Base-by-base conservation (phyloP, 2,797 vertebrate species). In the Antennarius maculatus region DNA sequence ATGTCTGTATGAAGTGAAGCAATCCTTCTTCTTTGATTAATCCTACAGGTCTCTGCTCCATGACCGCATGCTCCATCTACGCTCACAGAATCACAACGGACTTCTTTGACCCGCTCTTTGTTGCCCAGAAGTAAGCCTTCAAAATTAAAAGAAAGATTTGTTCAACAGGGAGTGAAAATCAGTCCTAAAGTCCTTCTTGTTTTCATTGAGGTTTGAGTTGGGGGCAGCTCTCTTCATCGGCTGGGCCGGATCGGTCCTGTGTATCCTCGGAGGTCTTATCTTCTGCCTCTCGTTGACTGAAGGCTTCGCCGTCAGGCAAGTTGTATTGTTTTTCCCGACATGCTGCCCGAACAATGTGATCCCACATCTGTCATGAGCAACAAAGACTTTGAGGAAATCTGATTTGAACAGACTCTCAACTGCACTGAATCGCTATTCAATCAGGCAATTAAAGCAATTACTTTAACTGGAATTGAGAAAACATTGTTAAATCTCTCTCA, bases 51-150 rank as follows among this genome's bases (percentile, higher is more conserved):
- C 76, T 98, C 23, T 96, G 94, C 82, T 95, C 95, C 68, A 88
- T 99, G 94, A 95, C 94, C 2, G 95, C 96, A 39, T 99, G 95
- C 85, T 99, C 97, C 54, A 92, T 98, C 69, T 99, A 98, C 43
- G 97, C 97, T 71, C 95, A 95, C 91, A 95, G 95, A 91, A 96
- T 99, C 89, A 99, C 96, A n/a, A 93, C 94, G 0, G 95, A 99
- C 79, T 99, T 97, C 93, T 99, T 98, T 84, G 96, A 99, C 82
- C 97, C 97, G 5, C 90, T 95, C 66, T 97, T 91, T 89, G 86
- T 97, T 69, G 95, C 96, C 73, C 96, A 97, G 91, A 99, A 99
- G 97, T 99, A 94, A 94, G 96, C 93, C 72, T 45, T 34, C 2
- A 12, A 12, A 7, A 66, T 42, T 3, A 49, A 73, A 63, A 42